Percentiles rank a stretch among this genome's conserved stretches.
phyloP scores from a whole-genome alignment of 2,888 invertebrate species.

The Scaptomyza reducta region DNA sequence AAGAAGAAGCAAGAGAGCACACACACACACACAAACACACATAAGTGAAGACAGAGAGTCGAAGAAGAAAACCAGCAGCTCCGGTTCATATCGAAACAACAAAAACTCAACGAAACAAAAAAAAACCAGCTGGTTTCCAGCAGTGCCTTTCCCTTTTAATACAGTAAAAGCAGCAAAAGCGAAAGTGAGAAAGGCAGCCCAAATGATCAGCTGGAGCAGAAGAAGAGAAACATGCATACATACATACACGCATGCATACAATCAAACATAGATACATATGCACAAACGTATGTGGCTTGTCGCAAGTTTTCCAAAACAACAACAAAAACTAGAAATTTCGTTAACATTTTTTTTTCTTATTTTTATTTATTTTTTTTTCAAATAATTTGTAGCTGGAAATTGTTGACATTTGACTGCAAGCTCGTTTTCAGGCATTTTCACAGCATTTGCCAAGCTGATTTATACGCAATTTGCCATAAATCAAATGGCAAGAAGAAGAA shows the following conservation, averaged over 20 bases:
- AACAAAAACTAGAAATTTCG: background rate
- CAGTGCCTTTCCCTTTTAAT: conserved; percentile 55
- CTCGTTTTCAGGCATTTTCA: conserved; percentile 18
- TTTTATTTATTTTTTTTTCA: conserved; percentile 28
- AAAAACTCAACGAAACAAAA: background rate
- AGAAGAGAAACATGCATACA: background rate
- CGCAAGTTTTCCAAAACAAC: conserved; percentile 26
- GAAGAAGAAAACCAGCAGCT: conserved; percentile 5
- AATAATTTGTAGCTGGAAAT: conserved; percentile 52
- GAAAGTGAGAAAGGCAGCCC: conserved; percentile 49
- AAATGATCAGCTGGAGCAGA: conserved; percentile 25
- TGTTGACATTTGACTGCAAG: conserved; percentile 52
- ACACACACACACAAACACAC: background rate
- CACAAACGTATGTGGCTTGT: conserved; percentile 1
- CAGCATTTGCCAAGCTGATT: conserved; percentile 29
- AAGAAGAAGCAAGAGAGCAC: background rate
- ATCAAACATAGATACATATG: background rate
- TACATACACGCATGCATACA: background rate
- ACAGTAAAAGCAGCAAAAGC: conserved; percentile 39
- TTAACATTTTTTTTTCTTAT: too few relatives aligned
- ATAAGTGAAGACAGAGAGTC: background rate
- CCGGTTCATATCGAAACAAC: conserved; percentile 7
- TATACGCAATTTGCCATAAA: conserved; percentile 33
- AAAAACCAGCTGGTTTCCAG: conserved; percentile 20
- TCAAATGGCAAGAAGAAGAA: conserved; percentile 13